Conservation (phyloP, 2,888 invertebrate species). For the Drosophila pegasa region DNA sequence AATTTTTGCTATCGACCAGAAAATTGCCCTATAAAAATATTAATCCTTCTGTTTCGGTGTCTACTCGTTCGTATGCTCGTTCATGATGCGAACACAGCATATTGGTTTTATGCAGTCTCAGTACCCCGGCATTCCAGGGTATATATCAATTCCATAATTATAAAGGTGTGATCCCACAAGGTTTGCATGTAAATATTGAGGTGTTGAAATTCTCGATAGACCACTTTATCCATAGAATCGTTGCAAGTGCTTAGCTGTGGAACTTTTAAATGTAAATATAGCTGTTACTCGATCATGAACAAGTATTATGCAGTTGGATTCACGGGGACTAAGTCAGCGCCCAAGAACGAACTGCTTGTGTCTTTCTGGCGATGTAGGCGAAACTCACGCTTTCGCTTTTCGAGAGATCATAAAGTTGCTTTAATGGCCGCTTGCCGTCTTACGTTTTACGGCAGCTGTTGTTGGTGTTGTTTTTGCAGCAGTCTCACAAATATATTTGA, state of each 20-base stretch:
- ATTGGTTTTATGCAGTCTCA: neutral
- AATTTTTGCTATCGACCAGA: constrained; percentile 63
- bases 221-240: too few relatives aligned
- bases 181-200: neutral
- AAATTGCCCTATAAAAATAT: constrained; percentile 66
- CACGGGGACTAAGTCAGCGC: too few relatives aligned
- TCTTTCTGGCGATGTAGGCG: constrained; percentile 29
- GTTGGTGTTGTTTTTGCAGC: constrained; percentile 30
- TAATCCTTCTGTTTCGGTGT: constrained; percentile 67
- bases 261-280: neutral
- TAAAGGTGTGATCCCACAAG: neutral
- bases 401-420: constrained; percentile 69
- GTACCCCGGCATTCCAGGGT: too few relatives aligned
- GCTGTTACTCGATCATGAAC: neutral
- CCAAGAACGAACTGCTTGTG: neutral
- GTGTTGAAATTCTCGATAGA: fast-evolving
- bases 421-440: constrained; percentile 57
- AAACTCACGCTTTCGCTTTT: constrained; percentile 73
- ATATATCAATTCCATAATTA: too few relatives aligned
- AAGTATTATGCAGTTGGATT: constrained; percentile 1
- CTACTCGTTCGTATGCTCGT: constrained; percentile 39
- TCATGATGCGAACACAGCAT: neutral
- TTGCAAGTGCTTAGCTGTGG: neutral
- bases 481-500: constrained; percentile 67
- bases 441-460: constrained; percentile 10